A percentile compares a stretch with the other conserved stretches of the same genome.
Evolutionary conservation across 2,888 invertebrate genomes (phyloP).

Genomic region (Selenia dentaria): DNA sequence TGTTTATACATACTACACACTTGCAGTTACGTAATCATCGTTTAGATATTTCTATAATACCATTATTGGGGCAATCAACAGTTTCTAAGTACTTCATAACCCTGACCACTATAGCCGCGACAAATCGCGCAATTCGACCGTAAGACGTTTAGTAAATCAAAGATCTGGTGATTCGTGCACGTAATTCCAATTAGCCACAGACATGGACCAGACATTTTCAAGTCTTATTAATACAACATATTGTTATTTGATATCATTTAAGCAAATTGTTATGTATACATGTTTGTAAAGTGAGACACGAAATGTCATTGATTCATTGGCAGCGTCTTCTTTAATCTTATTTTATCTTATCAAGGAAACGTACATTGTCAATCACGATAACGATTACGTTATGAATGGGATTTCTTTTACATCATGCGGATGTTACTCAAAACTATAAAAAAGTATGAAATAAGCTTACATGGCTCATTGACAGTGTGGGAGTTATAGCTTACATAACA

Average conservation of each 20-base stretch:
- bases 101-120: constrained; percentile 47
- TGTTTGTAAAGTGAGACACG: neutral
- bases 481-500: constrained; percentile 46
- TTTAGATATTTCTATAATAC: too few species aligned
- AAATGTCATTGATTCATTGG: neutral
- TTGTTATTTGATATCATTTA: too few species aligned
- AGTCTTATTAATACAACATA: too few species aligned
- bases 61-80: constrained; percentile 36
- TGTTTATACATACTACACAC: too few species aligned
- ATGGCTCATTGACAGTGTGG: constrained; percentile 38
- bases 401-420: constrained; percentile 23
- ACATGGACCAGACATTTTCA: too few species aligned
- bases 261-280: too few species aligned
- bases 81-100: constrained; percentile 44
- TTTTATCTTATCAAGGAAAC: constrained; percentile 27
- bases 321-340: constrained; percentile 8
- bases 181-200: constrained; percentile 25
- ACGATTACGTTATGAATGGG: constrained; percentile 15
- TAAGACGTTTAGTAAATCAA: constrained; percentile 37
- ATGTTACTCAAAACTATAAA: constrained; percentile 27
- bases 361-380: constrained; percentile 16
- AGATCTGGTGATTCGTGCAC: constrained; percentile 31
- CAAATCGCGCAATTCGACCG: constrained; percentile 46
- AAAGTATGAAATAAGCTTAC: constrained; percentile 25
- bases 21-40: too few species aligned